A percentile compares a stretch with the other conserved stretches of the same genome.
Evolutionary conservation across 2,797 vertebrate species (phyloP).

Genomic region (Poecilia velifera): DNA sequence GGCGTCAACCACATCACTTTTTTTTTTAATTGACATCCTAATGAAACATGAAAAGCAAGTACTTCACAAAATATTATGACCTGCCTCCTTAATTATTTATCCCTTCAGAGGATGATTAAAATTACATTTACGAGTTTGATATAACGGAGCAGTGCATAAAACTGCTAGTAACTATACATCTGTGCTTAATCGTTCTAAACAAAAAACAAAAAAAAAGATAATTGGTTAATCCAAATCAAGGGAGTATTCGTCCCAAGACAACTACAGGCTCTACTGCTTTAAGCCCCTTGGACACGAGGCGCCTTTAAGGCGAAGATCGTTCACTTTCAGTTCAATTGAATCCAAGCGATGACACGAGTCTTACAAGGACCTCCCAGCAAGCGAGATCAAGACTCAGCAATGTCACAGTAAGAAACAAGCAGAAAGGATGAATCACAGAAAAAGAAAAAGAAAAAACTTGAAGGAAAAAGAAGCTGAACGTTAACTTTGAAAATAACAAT

Average conservation of each 20-base stretch:
- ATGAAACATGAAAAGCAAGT: neutral
- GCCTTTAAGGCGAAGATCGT: slow-evolving; percentile 11
- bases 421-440: neutral
- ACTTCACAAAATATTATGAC: neutral
- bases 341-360: slow-evolving; percentile 4
- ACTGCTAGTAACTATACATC: neutral
- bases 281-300: slow-evolving; percentile 2
- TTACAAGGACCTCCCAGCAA: slow-evolving; percentile 7
- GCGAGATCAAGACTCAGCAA: slow-evolving; percentile 7
- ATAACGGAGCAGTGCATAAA: neutral
- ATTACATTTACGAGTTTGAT: neutral
- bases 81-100: slow-evolving; percentile 1
- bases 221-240: neutral
- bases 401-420: neutral
- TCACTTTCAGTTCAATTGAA: slow-evolving; percentile 13
- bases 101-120: neutral
- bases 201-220: neutral
- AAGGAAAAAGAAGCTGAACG: neutral
- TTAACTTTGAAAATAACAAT: slow-evolving; percentile 4
- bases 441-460: neutral
- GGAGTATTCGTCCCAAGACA: neutral
- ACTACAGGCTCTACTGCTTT: slow-evolving; percentile 12
- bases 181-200: neutral
- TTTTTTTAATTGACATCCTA: neutral
- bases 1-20: neutral